Base-by-base conservation (phyloP, 2,113 vertebrate species). In the Balaenoptera acutorostrata region DNA sequence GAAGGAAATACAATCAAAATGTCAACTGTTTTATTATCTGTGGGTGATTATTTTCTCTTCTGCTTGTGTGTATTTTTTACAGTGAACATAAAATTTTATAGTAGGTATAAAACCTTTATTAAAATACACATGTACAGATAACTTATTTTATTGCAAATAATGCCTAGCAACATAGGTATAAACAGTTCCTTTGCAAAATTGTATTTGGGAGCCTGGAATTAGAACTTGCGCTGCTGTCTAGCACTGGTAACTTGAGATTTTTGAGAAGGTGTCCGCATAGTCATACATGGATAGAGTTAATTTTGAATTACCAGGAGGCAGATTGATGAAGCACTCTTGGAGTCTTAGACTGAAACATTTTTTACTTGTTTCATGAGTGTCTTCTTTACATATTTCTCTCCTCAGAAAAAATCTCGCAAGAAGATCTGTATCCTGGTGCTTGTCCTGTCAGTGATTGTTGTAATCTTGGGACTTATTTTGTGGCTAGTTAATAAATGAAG, bases 361-460 rank as follows among this genome's bases (percentile, higher is more conserved):
- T 71, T n/a, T 69, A 90, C 68, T 90, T 91, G 49, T 96, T 95
- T 97, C 95, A 95, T 75, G 66, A 97, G 61, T 97, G 29, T 97
- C 74, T 94, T 94, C 49, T 97, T 95, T 95, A 93, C 57, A 64
- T 95, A 64, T 97, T 97, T 97, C 96, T 98, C 97, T 97, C 89
- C 97, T 94, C 98, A 99, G 99, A 99, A 99, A 98, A 99, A 99
- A 98, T 99, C 99, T 63, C 99, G 99, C 90, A 99, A 99, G 99
- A 99, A 99, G 99, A 99, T 99, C 97, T 99, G 99, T 96, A 99
- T 99, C 98, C 98, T 99, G 93, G 98, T 98, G 71, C 95, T 99
- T 98, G 99, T 99, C 72, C 98, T 99, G 83, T 98, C 98, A 71
- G 91, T 99, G 61, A 98, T 97, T 64, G 94, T 98, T 57, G 1